phyloP scores from a whole-genome alignment of 2,113 vertebrate species.

The Neodon shergylaensis region DNA sequence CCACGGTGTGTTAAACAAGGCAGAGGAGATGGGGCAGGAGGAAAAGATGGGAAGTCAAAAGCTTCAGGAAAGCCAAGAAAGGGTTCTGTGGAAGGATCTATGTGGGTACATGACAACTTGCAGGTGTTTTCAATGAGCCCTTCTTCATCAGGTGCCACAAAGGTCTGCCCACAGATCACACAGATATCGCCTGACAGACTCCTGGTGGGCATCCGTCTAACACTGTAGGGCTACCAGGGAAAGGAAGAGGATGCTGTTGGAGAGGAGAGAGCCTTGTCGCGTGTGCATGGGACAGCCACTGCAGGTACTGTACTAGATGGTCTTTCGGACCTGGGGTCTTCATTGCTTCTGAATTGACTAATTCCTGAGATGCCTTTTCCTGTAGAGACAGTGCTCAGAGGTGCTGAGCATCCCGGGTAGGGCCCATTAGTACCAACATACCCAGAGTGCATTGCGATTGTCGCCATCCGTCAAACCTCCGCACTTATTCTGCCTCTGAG shows the following conservation, averaged over 20 bases:
- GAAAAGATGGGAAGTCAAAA: not conserved
- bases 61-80: not conserved
- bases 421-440: not conserved
- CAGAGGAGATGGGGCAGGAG: not conserved
- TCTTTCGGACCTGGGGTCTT: not conserved
- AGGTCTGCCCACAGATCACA: constrained; percentile 84
- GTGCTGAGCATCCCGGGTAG: not conserved
- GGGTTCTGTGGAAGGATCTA: constrained; percentile 81
- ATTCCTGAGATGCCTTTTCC: not conserved
- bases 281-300: not conserved
- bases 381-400: not conserved
- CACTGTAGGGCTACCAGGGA: constrained; percentile 85
- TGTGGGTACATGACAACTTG: constrained; percentile 89
- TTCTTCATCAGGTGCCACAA: constrained; percentile 87
- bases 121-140: constrained; percentile 88
- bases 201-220: constrained; percentile 84
- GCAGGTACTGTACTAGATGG: not conserved
- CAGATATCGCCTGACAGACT: constrained; percentile 84
- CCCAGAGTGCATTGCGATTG: not conserved
- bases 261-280: not conserved
- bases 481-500: not conserved
- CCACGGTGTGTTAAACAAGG: not conserved
- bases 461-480: not conserved
- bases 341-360: not conserved
- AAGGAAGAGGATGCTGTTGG: not conserved